A percentile compares a stretch with the other conserved stretches of the same genome.
These are phyloP conservation scores for Eleginops maclovinus DNA, from an alignment of 2,113 vertebrate genomes.

Conservation along the genomic window DNA sequence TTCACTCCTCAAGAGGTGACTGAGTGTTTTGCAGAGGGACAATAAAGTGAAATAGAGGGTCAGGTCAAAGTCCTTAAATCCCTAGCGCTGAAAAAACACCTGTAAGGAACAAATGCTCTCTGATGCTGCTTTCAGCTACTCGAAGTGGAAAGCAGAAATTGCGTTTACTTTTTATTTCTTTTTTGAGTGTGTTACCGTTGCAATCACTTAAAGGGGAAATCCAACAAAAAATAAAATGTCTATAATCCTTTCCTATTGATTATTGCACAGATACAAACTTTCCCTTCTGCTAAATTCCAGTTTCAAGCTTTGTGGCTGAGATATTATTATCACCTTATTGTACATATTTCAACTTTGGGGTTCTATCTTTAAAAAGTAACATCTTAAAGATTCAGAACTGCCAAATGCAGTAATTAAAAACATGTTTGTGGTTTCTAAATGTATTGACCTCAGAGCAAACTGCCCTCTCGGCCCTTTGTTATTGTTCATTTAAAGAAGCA, in stretches of 20 bases:
- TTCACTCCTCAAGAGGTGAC: constrained; percentile 30
- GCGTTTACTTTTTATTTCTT: not conserved
- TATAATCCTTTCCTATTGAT: not conserved
- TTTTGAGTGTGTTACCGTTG: not conserved
- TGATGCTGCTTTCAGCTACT: not conserved
- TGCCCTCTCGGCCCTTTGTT: no score
- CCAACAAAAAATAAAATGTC: not conserved
- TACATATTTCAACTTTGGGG: not conserved
- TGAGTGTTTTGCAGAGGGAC: constrained; percentile 23
- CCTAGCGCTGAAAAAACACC: not conserved
- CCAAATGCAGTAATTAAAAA: not conserved
- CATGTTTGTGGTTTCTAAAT: not conserved
- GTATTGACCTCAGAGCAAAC: not conserved
- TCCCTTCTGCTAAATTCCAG: not conserved
- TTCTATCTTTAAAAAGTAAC: not conserved
- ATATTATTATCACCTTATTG: not conserved
- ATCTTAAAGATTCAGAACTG: not conserved
- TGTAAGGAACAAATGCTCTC: not conserved
- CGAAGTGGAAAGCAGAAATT: constrained; percentile 8
- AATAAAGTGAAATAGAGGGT: constrained; percentile 31
- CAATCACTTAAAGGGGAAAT: not conserved
- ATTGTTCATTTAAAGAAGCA: no score
- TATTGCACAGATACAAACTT: not conserved
- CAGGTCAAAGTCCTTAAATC: constrained; percentile 19
- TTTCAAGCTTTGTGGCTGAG: not conserved